Evolutionary conservation across 2,113 vertebrate genomes (phyloP).

Genomic region (Glareola pratincola): DNA sequence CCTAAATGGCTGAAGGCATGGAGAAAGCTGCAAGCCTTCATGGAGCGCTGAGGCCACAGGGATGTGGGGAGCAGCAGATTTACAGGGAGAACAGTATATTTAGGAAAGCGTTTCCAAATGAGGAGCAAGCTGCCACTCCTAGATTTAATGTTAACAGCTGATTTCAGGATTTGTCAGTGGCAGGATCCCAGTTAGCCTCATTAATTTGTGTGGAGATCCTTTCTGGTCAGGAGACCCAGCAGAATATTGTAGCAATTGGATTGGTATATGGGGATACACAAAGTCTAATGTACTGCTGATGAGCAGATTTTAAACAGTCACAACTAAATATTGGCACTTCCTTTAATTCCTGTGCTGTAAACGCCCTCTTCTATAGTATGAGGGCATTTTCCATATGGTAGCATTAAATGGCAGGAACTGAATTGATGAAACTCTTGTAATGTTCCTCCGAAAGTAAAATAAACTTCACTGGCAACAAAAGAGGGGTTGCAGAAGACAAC

Average conservation of each 20-base stretch:
- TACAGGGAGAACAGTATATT: background rate
- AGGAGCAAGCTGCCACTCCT: background rate
- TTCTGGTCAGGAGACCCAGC: background rate
- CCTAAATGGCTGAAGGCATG: background rate
- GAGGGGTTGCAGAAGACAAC: background rate
- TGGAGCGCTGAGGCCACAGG: background rate
- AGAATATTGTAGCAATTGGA: background rate
- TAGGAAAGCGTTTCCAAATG: background rate
- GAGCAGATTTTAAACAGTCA: background rate
- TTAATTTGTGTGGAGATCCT: background rate
- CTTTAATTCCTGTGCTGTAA: background rate
- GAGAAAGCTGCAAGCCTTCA: background rate
- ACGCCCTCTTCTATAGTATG: background rate
- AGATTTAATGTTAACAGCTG: background rate
- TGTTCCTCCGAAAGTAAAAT: background rate
- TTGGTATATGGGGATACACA: background rate
- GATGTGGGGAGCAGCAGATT: background rate
- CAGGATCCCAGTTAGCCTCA: background rate
- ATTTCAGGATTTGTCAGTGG: background rate
- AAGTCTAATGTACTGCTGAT: background rate
- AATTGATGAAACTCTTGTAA: background rate
- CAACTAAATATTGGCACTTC: background rate
- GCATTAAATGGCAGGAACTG: background rate
- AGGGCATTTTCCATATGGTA: background rate
- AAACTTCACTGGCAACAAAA: background rate